Evolutionary conservation across 2,888 invertebrate genomes (phyloP), one percentile per base, ranked within the genome.

Genomic region (Mythimna pallens): DNA sequence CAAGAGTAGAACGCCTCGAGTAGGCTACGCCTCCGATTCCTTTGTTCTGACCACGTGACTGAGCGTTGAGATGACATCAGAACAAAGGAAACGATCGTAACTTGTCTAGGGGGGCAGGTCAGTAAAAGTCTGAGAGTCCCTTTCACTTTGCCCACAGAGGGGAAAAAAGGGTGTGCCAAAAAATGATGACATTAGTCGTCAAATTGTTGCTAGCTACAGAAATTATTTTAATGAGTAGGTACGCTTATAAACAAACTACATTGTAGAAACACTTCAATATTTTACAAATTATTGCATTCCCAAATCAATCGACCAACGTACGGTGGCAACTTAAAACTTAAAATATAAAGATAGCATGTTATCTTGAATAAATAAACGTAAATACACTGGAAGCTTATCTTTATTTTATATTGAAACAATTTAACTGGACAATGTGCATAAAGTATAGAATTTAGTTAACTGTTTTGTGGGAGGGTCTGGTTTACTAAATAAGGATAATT

Each of bases 401-500:
- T 68, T 65, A 81, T 76, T 65, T 76, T 65, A 17, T 65, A 54
- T 67, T 68, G 22, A 55, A 68, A 73, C 79, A 40, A 58, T 78
- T 82, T 78, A 65, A 4, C 14, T 61, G 36, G 73, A 62, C 73
- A 70, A 52, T 52, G 65, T 4, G 8, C 36, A 62, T 81, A 82
- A 81, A 81, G 55, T 73, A 59, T 14, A n/a, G 57, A 68, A 40
- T 80, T 81, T 77, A 81, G 65, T 61, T 55, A 25, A 63, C 25
- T 57, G 12, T 67, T 25, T 73, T 65, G 36, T 72, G 25, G 73
- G 69, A 70, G 61, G 52, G 63, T 40, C 63, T 69, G 17, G 69
- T 40, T 50, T 10, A 62, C 55, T 73, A 70, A 81, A 81, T 79
- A 79, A 47, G 70, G 66, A 67, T 62, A 79, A 79, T 81, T 81